phyloP scores from a whole-genome alignment of 2,888 invertebrate genomes.

The Drosophila nigricruria region DNA sequence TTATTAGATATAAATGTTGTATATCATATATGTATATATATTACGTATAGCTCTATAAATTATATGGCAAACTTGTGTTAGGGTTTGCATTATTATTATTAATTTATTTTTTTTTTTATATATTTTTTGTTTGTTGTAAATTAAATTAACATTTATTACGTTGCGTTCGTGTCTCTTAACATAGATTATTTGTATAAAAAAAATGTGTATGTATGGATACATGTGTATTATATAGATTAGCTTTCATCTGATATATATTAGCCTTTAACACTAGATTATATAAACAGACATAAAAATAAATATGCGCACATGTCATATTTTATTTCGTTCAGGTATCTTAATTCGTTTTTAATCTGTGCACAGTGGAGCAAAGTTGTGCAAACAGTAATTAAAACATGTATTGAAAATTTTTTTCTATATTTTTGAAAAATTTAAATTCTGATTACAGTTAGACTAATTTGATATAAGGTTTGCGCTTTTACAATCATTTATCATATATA shows the following conservation, averaged over 20 bases:
- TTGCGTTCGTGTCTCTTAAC: constrained; percentile 28
- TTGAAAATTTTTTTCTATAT: not conserved
- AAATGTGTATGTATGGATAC: constrained; percentile 7
- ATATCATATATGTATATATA: constrained; percentile 13
- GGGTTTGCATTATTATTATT: constrained; percentile 24
- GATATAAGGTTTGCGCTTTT: not conserved
- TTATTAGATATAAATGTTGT: constrained; percentile 11
- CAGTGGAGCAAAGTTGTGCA: constrained; percentile 25
- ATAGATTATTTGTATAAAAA: constrained; percentile 43
- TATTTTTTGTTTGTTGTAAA: constrained; percentile 37
- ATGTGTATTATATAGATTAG: constrained; percentile 56
- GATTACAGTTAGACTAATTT: not conserved
- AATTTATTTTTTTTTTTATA: constrained; percentile 5
- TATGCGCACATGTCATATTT: constrained; percentile 8
- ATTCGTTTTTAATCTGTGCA: constrained; percentile 27
- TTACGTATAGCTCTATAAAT: constrained; percentile 28
- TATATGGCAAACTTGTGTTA: constrained; percentile 34
- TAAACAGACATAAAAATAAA: constrained; percentile 7
- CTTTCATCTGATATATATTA: constrained; percentile 43
- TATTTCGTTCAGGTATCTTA: constrained; percentile 39
- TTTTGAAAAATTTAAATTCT: not conserved
- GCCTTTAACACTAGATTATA: constrained; percentile 22
- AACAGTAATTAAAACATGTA: not conserved
- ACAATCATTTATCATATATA: not conserved
- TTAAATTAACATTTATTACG: constrained; percentile 39